These are phyloP conservation scores for Paracyclopina nana DNA, from an alignment of 1,140 invertebrate species.

Conservation along the genomic window DNA sequence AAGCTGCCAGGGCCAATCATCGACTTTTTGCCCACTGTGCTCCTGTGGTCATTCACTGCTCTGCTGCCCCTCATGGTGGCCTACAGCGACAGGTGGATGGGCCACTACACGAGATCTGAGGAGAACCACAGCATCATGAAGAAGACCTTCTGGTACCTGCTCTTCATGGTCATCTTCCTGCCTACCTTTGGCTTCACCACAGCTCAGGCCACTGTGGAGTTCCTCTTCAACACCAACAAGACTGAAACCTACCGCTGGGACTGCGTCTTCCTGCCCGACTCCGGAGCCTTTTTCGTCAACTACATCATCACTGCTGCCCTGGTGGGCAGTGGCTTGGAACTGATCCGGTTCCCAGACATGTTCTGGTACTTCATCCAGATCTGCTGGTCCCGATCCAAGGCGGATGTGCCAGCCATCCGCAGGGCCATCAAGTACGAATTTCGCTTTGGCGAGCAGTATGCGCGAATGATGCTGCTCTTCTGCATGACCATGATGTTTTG, in stretches of 20 bases:
- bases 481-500: slow-evolving; percentile 69
- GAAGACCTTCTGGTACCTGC: slow-evolving; percentile 70
- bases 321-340: slow-evolving; percentile 62
- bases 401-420: slow-evolving; percentile 63
- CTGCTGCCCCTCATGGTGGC: slow-evolving; percentile 75
- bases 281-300: slow-evolving; percentile 93
- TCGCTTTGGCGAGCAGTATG: slow-evolving; percentile 83
- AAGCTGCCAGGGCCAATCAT: slow-evolving; percentile 22
- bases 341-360: slow-evolving; percentile 35
- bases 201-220: not conserved
- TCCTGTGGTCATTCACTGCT: slow-evolving; percentile 69
- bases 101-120: slow-evolving; percentile 75
- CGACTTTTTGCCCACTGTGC: slow-evolving; percentile 72
- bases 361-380: slow-evolving; percentile 21
- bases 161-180: slow-evolving; percentile 37
- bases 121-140: slow-evolving; percentile 84
- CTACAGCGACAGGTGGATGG: slow-evolving; percentile 67
- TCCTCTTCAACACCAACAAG: not conserved
- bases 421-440: slow-evolving; percentile 76
- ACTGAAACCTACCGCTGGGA: slow-evolving; percentile 37
- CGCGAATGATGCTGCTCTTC: slow-evolving; percentile 81
- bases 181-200: slow-evolving; percentile 14
- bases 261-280: slow-evolving; percentile 82
- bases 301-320: slow-evolving; percentile 87
- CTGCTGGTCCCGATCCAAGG: slow-evolving; percentile 44